Percentiles rank a stretch among this genome's conserved stretches.
phyloP scores from a whole-genome alignment of 2,797 vertebrate species.

The Sebastes vulpes region DNA sequence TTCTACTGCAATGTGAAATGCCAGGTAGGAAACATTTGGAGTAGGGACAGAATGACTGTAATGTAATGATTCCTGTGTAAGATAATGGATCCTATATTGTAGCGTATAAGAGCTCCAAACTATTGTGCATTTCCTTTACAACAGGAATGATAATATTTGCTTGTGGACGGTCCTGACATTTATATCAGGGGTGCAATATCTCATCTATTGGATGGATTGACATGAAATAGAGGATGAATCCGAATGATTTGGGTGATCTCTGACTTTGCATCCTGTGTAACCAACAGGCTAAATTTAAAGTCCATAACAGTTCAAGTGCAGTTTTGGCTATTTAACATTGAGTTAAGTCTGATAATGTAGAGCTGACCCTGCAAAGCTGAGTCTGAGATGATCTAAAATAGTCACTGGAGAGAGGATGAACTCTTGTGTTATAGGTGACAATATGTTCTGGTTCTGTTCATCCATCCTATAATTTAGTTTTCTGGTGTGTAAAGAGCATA shows the following conservation, averaged over 20 bases:
- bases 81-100: not conserved
- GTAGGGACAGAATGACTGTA: not conserved
- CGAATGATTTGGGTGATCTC: not conserved
- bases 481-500: not conserved
- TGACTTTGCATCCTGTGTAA: not conserved
- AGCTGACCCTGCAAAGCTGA: not conserved
- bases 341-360: no score
- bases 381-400: not conserved
- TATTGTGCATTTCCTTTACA: not conserved
- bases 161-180: not conserved
- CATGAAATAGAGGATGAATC: not conserved
- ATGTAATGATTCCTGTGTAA: not conserved
- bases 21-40: slow-evolving; percentile 87
- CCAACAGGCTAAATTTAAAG: not conserved
- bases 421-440: not conserved
- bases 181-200: not conserved
- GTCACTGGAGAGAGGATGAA: not conserved
- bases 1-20: slow-evolving; percentile 95
- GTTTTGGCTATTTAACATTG: no score
- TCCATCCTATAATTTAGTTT: not conserved
- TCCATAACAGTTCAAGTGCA: not conserved
- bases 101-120: not conserved
- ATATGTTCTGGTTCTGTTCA: not conserved
- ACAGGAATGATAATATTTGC: not conserved
- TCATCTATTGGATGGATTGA: not conserved